Evolutionary conservation across 2,888 invertebrate genomes (phyloP).

Genomic region (Carabus problematicus): DNA sequence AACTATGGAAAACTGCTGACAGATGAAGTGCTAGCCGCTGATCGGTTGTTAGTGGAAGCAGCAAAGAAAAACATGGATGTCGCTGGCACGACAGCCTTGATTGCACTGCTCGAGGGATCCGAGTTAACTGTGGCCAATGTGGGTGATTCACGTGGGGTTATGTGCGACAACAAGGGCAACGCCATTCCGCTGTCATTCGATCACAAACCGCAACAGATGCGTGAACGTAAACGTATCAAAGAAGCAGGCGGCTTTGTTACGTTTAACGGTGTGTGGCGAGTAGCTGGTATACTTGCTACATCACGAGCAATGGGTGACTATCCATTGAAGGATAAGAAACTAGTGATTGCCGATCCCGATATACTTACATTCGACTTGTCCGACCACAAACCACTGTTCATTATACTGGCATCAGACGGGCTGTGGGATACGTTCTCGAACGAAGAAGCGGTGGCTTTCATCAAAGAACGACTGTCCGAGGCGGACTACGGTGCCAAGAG

Average conservation of each 20-base stretch:
- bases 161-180: slow-evolving; percentile 90
- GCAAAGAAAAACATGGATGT: slow-evolving; percentile 81
- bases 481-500: slow-evolving; percentile 91
- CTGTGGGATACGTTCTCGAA: slow-evolving; percentile 96
- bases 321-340: slow-evolving; percentile 90
- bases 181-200: slow-evolving; percentile 93
- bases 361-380: slow-evolving; percentile 88
- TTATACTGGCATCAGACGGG: slow-evolving; percentile 94
- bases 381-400: slow-evolving; percentile 86
- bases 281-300: slow-evolving; percentile 93
- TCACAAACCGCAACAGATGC: slow-evolving; percentile 96
- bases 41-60: slow-evolving; percentile 79
- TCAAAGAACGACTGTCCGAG: slow-evolving; percentile 85
- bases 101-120: slow-evolving; percentile 84
- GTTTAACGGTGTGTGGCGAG: slow-evolving; percentile 96
- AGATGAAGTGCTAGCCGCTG: slow-evolving; percentile 87
- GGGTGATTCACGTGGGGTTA: slow-evolving; percentile 94
- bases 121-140: slow-evolving; percentile 93
- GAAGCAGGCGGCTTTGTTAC: slow-evolving; percentile 95
- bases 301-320: slow-evolving; percentile 95
- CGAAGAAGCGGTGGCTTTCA: slow-evolving; percentile 90
- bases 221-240: slow-evolving; percentile 90
- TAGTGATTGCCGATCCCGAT: slow-evolving; percentile 95
- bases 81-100: slow-evolving; percentile 90
- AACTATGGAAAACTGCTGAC: slow-evolving; percentile 83